Evolutionary conservation across 2,113 vertebrate genomes (phyloP).

Genomic region (Sclerurus mexicanus): DNA sequence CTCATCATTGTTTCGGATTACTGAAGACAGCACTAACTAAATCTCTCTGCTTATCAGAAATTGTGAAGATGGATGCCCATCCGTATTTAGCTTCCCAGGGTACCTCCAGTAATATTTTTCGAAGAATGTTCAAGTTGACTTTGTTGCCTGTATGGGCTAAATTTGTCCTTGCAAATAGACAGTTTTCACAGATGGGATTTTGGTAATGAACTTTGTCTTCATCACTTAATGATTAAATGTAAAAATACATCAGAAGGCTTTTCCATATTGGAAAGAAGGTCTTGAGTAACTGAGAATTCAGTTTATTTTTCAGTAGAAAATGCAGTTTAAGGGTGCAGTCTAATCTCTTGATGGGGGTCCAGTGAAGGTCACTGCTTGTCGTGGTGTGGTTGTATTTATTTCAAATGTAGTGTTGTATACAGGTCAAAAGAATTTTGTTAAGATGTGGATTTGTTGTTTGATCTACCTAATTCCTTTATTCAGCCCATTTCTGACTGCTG

Average conservation of each 20-base stretch:
- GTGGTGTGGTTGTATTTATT: background rate
- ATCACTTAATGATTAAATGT: background rate
- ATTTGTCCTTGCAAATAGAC: background rate
- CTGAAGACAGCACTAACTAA: fast-evolving
- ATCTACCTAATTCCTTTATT: background rate
- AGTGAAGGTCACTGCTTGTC: background rate
- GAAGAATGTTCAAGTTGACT: background rate
- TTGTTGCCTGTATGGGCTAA: background rate
- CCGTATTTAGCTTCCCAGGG: background rate
- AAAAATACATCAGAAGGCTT: background rate
- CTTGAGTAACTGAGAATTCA: background rate
- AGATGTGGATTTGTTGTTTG: background rate
- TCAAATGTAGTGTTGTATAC: background rate
- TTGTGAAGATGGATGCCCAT: background rate
- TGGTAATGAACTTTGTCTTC: background rate
- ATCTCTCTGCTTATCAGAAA: background rate
- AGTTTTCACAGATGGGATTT: background rate
- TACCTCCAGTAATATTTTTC: background rate
- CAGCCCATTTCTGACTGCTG: background rate
- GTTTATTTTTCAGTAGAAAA: background rate
- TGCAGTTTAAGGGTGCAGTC: background rate
- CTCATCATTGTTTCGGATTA: background rate
- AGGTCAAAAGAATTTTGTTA: background rate
- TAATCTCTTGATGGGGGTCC: background rate
- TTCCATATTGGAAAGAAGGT: background rate